Percentiles rank a stretch among this genome's conserved stretches.
Evolutionary conservation across 1,140 invertebrate species (phyloP).

Genomic region (roundworm (Caenorhabditis elegans)): DNA sequence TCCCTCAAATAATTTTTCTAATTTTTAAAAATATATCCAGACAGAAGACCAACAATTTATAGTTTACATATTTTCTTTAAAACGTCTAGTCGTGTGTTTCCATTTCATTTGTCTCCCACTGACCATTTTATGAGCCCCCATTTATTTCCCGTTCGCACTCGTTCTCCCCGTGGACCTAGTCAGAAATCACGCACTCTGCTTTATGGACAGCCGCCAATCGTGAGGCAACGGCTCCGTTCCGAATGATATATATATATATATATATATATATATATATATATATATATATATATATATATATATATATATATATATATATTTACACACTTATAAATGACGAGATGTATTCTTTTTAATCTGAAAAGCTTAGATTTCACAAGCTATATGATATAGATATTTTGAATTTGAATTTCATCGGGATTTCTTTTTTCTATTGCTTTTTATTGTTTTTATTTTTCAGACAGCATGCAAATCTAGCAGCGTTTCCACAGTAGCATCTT

Average conservation of each 20-base stretch:
- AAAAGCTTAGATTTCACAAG: background rate
- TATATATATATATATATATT: too few relatives aligned
- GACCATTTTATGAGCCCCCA: background rate
- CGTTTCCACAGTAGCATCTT: background rate
- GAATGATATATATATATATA: background rate
- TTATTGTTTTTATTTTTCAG: background rate
- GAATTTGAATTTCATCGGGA: background rate
- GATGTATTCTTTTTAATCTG: background rate
- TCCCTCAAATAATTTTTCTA: too few relatives aligned
- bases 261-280: too few relatives aligned
- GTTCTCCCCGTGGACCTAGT: background rate
- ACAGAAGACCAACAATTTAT: too few relatives aligned
- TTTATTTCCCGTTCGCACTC: background rate
- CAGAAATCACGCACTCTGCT: background rate
- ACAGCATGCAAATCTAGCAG: constrained; percentile 21
- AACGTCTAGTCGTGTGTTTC: too few relatives aligned
- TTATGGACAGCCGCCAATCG: background rate
- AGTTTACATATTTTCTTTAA: too few relatives aligned
- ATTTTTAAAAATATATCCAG: too few relatives aligned
- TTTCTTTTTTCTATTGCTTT: background rate
- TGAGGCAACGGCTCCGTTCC: background rate
- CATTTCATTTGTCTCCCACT: background rate
- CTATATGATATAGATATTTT: background rate
- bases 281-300: too few relatives aligned
- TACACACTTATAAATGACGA: background rate